Conservation (phyloP, 2,113 vertebrate species). For the Gadus macrocephalus region DNA sequence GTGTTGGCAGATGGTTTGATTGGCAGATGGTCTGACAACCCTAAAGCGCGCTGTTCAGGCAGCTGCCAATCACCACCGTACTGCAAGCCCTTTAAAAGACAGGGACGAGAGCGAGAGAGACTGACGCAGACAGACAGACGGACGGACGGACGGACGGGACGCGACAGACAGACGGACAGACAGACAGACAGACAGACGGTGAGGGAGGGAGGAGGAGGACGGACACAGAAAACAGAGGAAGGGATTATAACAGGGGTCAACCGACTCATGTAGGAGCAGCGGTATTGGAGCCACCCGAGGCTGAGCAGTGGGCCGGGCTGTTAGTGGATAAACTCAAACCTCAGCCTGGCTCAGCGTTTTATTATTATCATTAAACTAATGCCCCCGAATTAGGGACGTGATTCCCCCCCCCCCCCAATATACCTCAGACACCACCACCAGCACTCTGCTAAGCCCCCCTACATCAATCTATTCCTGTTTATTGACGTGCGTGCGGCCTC, state of each 20-base stretch:
- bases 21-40: slow-evolving; percentile 64
- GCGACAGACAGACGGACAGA: neutral
- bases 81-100: slow-evolving; percentile 25
- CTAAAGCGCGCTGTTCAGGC: slow-evolving; percentile 33
- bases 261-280: neutral
- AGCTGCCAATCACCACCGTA: slow-evolving; percentile 51
- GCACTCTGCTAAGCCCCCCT: neutral
- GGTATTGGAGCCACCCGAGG: slow-evolving; percentile 31
- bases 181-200: neutral
- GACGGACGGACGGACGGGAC: neutral
- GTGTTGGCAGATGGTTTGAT: slow-evolving; percentile 45
- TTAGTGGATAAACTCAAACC: slow-evolving; percentile 36
- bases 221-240: neutral
- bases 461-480: slow-evolving; percentile 56
- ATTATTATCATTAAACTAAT: slow-evolving; percentile 64
- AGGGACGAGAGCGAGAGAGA: slow-evolving; percentile 15
- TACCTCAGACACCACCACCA: neutral
- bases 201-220: neutral
- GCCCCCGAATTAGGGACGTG: slow-evolving; percentile 48
- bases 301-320: slow-evolving; percentile 16
- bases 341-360: slow-evolving; percentile 57
- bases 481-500: slow-evolving; percentile 59
- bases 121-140: neutral
- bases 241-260: neutral
- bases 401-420: slow-evolving; percentile 15